These are phyloP conservation scores for Porites rus DNA, from an alignment of 92 coral and sea anemone genomes.

Conservation along the genomic window DNA sequence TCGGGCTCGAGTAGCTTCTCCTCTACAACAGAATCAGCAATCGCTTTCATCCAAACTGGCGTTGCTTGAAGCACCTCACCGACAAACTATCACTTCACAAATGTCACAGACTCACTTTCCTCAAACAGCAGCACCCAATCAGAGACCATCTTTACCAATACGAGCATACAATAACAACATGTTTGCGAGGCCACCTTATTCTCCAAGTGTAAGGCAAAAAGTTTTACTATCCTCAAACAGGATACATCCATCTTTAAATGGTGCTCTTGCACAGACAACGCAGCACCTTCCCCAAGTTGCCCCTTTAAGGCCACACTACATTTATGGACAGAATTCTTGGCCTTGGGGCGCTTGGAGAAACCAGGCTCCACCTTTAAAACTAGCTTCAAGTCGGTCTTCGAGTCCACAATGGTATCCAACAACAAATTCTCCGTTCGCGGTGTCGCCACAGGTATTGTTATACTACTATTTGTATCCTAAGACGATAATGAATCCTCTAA, in stretches of 20 bases:
- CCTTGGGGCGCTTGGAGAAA: constrained; percentile 41
- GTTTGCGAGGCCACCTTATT: constrained; percentile 14
- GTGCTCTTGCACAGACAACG: background rate
- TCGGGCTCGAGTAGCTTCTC: constrained; percentile 16
- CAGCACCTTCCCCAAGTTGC: constrained; percentile 6
- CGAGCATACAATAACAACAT: background rate
- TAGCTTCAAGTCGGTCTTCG: constrained; percentile 12
- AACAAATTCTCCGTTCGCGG: constrained; percentile 1
- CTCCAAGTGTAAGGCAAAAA: background rate
- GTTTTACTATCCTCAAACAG: background rate
- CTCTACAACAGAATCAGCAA: background rate
- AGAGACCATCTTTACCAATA: background rate
- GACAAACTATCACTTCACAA: constrained; percentile 4
- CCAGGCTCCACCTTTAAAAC: constrained; percentile 5
- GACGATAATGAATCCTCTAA: constrained; percentile 16
- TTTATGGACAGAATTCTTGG: constrained; percentile 37
- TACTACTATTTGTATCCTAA: constrained; percentile 45
- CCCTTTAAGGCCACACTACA: constrained; percentile 26
- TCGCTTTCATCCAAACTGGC: constrained; percentile 45
- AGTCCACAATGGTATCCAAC: constrained; percentile 7
- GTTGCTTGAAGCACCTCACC: constrained; percentile 10
- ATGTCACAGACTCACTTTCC: background rate
- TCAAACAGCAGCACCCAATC: background rate
- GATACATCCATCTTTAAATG: constrained; percentile 5
- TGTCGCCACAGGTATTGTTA: constrained; percentile 40